These are phyloP conservation scores for Aptenodytes forsteri DNA, from an alignment of 2,113 vertebrate genomes.

Conservation along the genomic window DNA sequence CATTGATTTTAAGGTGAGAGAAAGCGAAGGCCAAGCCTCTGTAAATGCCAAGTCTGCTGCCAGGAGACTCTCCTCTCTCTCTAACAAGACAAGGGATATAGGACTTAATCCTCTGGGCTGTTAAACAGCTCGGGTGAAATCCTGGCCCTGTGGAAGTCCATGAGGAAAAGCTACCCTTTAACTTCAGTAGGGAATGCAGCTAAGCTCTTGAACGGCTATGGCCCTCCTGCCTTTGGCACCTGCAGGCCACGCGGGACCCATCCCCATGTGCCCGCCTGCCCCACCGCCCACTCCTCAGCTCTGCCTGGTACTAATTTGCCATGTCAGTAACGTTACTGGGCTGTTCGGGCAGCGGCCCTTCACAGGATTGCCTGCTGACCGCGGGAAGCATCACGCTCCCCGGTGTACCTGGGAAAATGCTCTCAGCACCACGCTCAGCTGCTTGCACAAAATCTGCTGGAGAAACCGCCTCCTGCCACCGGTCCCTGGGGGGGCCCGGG, in stretches of 20 bases:
- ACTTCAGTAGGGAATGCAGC: background rate
- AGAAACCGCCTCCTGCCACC: background rate
- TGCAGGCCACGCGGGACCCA: rapidly evolving
- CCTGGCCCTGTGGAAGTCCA: background rate
- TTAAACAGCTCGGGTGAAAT: background rate
- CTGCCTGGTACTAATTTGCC: background rate
- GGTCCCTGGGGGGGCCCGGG: background rate
- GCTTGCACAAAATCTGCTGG: background rate
- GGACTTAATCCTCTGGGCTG: background rate
- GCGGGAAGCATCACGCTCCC: background rate
- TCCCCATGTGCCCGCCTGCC: rapidly evolving
- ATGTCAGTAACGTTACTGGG: no score
- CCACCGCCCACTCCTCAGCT: background rate
- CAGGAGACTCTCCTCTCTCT: background rate
- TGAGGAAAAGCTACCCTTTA: background rate
- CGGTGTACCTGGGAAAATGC: background rate
- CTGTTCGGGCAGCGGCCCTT: background rate
- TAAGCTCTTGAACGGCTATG: background rate
- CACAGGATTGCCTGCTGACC: background rate
- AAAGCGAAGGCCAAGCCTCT: background rate
- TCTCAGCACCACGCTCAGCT: background rate
- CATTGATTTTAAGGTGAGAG: background rate
- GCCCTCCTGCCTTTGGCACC: background rate
- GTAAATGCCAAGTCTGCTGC: background rate
- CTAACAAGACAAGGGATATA: background rate